Evolutionary conservation across 1,140 invertebrate species (phyloP).

Genomic region (Venturia canescens): DNA sequence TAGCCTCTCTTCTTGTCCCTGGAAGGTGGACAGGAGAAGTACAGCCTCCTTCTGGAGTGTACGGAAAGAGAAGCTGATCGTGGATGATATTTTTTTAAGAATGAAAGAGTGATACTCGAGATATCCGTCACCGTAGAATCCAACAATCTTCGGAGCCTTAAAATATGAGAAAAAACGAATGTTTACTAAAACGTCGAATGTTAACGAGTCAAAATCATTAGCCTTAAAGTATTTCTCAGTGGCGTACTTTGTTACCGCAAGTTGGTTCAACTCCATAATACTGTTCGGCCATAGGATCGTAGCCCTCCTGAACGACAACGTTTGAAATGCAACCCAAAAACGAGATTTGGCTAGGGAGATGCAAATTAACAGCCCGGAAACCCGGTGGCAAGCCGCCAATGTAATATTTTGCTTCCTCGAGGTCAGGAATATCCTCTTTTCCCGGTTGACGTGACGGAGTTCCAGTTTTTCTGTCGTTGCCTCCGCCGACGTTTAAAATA

Average conservation of each 20-base stretch:
- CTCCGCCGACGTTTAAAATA: constrained; percentile 81
- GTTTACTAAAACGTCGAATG: neutral
- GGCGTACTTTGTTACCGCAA: constrained; percentile 84
- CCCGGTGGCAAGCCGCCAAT: constrained; percentile 90
- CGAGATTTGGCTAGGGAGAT: constrained; percentile 77
- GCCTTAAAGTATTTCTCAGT: too few relatives aligned
- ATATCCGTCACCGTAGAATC: constrained; percentile 88
- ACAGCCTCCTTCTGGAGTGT: constrained; percentile 84
- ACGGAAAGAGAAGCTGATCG: constrained; percentile 87
- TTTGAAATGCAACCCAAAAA: constrained; percentile 91
- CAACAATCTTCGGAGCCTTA: constrained; percentile 77
- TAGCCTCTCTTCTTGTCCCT: constrained; percentile 74
- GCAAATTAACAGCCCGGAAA: constrained; percentile 68
- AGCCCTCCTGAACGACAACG: constrained; percentile 83
- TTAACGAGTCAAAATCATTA: too few relatives aligned
- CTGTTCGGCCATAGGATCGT: constrained; percentile 81
- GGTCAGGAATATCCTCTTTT: constrained; percentile 81
- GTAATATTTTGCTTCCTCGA: constrained; percentile 82
- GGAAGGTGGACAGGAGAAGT: constrained; percentile 85
- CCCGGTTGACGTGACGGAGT: constrained; percentile 80
- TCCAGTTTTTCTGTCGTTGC: constrained; percentile 83
- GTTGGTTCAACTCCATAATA: constrained; percentile 87
- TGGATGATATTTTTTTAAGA: constrained; percentile 80
- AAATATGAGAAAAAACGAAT: constrained; percentile 55
- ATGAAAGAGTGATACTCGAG: constrained; percentile 84